Evolutionary conservation across 2,113 vertebrate species (phyloP).

Genomic region (Noturus placidus): DNA sequence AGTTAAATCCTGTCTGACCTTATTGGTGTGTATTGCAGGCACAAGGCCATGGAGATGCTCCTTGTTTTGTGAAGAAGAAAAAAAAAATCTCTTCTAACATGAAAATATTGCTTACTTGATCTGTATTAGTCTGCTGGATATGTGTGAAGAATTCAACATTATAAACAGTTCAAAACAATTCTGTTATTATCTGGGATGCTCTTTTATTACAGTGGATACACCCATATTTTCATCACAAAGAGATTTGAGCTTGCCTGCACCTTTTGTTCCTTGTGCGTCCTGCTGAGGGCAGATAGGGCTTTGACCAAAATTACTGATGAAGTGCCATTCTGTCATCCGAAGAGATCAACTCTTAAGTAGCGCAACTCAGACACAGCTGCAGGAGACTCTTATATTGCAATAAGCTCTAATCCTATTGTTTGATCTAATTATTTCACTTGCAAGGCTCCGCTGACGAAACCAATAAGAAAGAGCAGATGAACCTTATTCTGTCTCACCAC

Average conservation of each 20-base stretch:
- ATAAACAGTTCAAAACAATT: neutral
- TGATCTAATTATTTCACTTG: constrained; percentile 59
- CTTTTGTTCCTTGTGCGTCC: constrained; percentile 25
- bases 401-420: constrained; percentile 57
- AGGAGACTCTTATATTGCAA: constrained; percentile 45
- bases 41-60: constrained; percentile 31
- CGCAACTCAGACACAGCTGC: constrained; percentile 3
- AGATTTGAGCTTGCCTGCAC: constrained; percentile 6
- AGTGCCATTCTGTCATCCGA: constrained; percentile 12
- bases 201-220: neutral
- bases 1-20: constrained; percentile 55
- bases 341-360: constrained; percentile 6
- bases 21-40: constrained; percentile 46
- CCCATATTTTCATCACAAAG: constrained; percentile 5
- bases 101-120: constrained; percentile 23
- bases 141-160: neutral
- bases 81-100: constrained; percentile 16
- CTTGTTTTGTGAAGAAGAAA: neutral
- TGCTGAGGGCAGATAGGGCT: constrained; percentile 15
- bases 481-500: constrained; percentile 16
- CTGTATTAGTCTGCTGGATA: constrained; percentile 19
- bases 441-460: constrained; percentile 52
- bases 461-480: constrained; percentile 48
- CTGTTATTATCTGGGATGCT: constrained; percentile 4
- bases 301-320: constrained; percentile 30